A percentile compares a stretch with the other conserved stretches of the same genome.
Conservation (phyloP, 2,113 vertebrate species). For the Prunella fulvescens region DNA sequence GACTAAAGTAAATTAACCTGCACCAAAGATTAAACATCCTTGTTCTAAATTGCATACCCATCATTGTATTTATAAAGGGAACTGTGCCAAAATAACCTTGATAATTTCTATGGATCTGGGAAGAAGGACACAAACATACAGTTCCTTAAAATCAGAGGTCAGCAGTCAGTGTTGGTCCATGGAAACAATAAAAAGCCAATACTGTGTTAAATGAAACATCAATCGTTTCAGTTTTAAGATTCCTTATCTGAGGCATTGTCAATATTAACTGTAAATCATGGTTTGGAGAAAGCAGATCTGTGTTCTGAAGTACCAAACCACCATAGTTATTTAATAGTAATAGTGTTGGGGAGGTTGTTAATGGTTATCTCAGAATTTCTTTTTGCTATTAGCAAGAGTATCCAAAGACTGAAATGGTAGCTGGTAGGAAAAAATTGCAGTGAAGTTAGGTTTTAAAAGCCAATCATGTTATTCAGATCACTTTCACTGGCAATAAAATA, state of each 20-base stretch:
- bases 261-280: background rate
- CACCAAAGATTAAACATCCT: background rate
- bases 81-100: background rate
- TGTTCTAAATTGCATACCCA: slow-evolving; percentile 13
- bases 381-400: background rate
- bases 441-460: background rate
- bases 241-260: background rate
- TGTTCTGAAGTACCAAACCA: background rate
- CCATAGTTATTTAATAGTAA: background rate
- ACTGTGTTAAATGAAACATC: background rate
- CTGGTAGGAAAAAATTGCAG: background rate
- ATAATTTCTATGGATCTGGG: background rate
- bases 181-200: background rate
- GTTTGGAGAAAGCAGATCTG: background rate
- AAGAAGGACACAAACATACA: background rate
- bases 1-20: slow-evolving; percentile 30
- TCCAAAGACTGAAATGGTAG: background rate
- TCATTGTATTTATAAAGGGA: background rate
- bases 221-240: background rate
- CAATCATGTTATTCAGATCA: background rate
- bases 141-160: background rate
- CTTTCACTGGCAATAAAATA: background rate
- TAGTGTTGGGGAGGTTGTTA: background rate
- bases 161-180: background rate
- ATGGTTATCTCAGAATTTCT: background rate